phyloP scores from a whole-genome alignment of 2,888 invertebrate species.

The Lasioglossum leucozonium region DNA sequence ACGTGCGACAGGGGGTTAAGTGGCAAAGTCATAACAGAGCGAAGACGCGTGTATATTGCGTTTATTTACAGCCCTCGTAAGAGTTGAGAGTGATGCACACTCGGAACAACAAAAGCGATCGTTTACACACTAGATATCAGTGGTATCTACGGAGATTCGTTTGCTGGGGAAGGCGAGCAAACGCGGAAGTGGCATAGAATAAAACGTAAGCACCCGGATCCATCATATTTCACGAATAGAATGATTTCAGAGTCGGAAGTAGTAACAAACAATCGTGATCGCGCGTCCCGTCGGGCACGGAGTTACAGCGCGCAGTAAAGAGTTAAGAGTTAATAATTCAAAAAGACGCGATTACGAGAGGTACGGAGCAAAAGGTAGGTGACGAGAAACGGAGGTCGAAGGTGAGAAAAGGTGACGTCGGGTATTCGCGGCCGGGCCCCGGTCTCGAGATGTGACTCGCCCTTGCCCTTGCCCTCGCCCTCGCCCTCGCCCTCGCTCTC shows the following conservation, averaged over 20 bases:
- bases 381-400: slow-evolving; percentile 64
- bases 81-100: not conserved
- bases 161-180: not conserved
- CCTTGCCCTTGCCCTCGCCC: slow-evolving; percentile 39
- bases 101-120: not conserved
- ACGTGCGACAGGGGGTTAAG: too few relatives aligned
- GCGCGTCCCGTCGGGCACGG: slow-evolving; percentile 18
- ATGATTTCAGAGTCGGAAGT: slow-evolving; percentile 33
- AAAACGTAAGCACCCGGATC: not conserved
- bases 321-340: slow-evolving; percentile 68
- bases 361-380: slow-evolving; percentile 35
- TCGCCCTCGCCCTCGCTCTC: slow-evolving; percentile 43
- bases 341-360: slow-evolving; percentile 56
- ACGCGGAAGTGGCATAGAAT: not conserved
- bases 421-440: slow-evolving; percentile 4
- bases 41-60: too few relatives aligned
- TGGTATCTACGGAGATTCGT: not conserved
- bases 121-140: not conserved
- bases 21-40: too few relatives aligned
- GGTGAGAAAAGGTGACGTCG: slow-evolving; percentile 56
- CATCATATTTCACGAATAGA: slow-evolving; percentile 16
- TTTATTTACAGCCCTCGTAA: too few relatives aligned
- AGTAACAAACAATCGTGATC: slow-evolving; percentile 42
- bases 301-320: slow-evolving; percentile 56
- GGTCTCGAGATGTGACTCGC: slow-evolving; percentile 24